Evolutionary conservation across 1,140 invertebrate species (phyloP).

Genomic region (Wiebesia pumilae): DNA sequence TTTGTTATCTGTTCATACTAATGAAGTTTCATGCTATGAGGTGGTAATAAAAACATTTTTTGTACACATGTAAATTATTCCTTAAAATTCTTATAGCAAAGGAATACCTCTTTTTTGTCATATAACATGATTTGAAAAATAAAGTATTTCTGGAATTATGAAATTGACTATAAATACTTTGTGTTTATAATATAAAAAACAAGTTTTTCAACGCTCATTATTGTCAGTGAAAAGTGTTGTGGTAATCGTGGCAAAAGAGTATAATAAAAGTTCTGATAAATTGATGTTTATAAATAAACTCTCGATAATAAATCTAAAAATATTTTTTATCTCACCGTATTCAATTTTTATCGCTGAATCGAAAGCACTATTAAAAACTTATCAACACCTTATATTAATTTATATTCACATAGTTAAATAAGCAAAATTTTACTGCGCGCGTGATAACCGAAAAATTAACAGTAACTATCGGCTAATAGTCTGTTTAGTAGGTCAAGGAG

Average conservation of each 20-base stretch:
- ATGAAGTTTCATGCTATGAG: too few species aligned
- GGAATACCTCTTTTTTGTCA: too few species aligned
- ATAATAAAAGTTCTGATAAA: background rate
- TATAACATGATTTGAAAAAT: too few species aligned
- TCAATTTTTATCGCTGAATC: background rate
- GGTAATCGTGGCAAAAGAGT: background rate
- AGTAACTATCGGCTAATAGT: background rate
- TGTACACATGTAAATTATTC: too few species aligned
- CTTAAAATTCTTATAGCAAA: too few species aligned
- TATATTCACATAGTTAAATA: conserved; percentile 16
- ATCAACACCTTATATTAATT: background rate
- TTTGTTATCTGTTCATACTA: too few species aligned
- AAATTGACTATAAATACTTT: too few species aligned
- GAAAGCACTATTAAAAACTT: background rate
- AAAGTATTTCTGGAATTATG: too few species aligned
- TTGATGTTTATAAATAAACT: background rate
- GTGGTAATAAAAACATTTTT: too few species aligned
- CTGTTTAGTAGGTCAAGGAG: conserved; percentile 3
- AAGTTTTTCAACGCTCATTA: too few species aligned
- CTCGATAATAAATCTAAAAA: background rate
- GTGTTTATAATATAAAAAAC: too few species aligned
- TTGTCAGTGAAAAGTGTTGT: too few species aligned
- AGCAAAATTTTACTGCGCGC: background rate
- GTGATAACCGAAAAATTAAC: conserved; percentile 19
- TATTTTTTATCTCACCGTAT: background rate